phyloP scores from a whole-genome alignment of 2,113 vertebrate species.

The Centropus bengalensis region DNA sequence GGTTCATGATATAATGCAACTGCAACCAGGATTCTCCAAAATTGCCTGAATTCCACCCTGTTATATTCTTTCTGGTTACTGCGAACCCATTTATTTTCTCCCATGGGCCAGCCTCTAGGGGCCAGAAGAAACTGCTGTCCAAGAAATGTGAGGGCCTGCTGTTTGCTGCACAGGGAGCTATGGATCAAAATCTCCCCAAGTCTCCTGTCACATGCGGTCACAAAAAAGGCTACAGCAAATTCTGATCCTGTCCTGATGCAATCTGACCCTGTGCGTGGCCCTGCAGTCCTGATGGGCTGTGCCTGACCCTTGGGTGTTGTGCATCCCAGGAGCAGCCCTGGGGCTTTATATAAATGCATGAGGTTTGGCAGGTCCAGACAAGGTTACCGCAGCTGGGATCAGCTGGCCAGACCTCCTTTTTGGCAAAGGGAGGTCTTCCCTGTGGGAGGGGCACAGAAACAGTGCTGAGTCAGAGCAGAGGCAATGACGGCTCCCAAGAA shows the following conservation, averaged over 20 bases:
- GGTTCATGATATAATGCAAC: neutral
- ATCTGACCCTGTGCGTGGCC: accelerated
- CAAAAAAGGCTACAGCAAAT: neutral
- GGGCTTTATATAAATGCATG: neutral
- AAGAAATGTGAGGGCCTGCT: neutral
- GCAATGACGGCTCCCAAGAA: neutral
- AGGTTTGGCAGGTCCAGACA: neutral
- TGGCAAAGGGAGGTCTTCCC: neutral
- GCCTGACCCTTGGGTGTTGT: neutral
- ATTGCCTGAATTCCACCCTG: neutral
- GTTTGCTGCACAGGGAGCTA: too few species aligned
- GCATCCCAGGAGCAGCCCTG: neutral
- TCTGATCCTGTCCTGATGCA: neutral
- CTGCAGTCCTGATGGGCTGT: accelerated
- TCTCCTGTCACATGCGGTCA: neutral
- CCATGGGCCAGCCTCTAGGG: accelerated
- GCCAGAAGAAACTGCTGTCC: neutral
- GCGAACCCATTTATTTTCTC: neutral
- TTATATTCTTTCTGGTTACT: neutral
- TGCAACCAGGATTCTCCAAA: accelerated
- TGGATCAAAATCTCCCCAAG: neutral
- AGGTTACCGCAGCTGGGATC: neutral
- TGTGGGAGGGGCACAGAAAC: neutral
- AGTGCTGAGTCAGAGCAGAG: accelerated
- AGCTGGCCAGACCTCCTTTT: neutral